phyloP scores from a whole-genome alignment of 2,797 vertebrate genomes.

The Rousettus madagascariensis region DNA sequence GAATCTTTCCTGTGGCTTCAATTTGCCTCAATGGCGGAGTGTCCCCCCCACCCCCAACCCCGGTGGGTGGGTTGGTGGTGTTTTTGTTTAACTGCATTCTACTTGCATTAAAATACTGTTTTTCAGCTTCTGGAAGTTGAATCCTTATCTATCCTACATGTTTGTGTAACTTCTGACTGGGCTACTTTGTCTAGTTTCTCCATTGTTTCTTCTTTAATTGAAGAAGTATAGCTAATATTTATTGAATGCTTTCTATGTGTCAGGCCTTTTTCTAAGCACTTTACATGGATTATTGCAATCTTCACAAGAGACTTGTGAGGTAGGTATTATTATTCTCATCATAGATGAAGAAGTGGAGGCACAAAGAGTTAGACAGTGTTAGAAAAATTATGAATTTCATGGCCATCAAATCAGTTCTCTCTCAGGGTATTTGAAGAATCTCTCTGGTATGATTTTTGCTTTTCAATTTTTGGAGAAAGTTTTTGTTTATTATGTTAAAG shows the following conservation, averaged over 20 bases:
- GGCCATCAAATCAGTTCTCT: not conserved
- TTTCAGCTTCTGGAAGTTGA: not conserved
- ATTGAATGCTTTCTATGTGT: not conserved
- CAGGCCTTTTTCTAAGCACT: not conserved
- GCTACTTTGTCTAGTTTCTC: not conserved
- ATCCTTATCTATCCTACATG: not conserved
- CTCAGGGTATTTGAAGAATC: not conserved
- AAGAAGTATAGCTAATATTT: not conserved
- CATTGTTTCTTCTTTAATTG: not conserved
- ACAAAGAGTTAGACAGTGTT: not conserved
- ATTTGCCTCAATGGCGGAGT: not conserved
- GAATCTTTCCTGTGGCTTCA: not conserved
- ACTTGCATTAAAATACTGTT: not conserved
- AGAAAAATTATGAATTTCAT: not conserved
- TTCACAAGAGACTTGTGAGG: not conserved
- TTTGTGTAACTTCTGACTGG: not conserved
- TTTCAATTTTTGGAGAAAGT: not conserved
- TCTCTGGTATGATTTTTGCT: not conserved
- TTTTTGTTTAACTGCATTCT: not conserved
- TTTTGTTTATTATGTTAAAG: not conserved
- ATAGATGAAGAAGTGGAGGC: not conserved
- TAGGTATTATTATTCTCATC: not conserved
- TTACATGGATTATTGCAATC: not conserved
- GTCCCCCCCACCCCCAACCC: too few relatives aligned
- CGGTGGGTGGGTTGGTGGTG: too few relatives aligned